Percentiles rank a stretch among this genome's conserved stretches.
phyloP scores from a whole-genome alignment of 1,140 invertebrate genomes.

The Bradysia coprophila region DNA sequence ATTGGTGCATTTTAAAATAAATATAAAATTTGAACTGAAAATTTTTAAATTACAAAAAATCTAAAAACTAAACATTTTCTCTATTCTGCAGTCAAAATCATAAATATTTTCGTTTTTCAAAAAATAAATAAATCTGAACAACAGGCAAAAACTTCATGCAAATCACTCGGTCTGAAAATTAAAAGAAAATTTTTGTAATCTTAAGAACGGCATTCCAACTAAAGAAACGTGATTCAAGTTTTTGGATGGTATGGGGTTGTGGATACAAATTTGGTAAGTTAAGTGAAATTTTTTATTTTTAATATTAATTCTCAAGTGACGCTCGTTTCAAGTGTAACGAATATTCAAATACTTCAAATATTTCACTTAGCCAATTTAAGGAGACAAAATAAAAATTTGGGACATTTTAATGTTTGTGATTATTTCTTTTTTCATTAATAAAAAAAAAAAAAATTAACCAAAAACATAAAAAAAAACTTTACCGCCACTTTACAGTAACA shows the following conservation, averaged over 20 bases:
- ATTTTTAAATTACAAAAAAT: neutral
- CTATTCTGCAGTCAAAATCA: no score
- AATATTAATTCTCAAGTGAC: no score
- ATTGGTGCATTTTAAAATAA: slow-evolving; percentile 14
- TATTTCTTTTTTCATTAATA: no score
- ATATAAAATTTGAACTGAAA: neutral
- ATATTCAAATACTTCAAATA: no score
- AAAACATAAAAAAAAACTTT: neutral
- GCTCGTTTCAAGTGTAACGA: no score
- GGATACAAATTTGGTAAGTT: no score
- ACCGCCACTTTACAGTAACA: neutral
- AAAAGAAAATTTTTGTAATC: neutral
- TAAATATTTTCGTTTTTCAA: slow-evolving; percentile 1
- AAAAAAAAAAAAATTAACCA: neutral
- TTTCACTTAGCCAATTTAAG: no score
- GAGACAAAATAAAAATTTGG: no score
- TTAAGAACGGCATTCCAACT: neutral
- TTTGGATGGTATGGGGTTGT: no score
- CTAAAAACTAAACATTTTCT: neutral
- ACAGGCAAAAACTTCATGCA: neutral
- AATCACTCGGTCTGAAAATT: neutral
- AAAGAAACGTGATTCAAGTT: neutral
- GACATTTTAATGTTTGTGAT: no score
- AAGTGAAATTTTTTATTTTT: no score
- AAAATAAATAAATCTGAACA: neutral